Base-by-base conservation (phyloP, 2,797 vertebrate species). In the Cirrhinus mrigala region DNA sequence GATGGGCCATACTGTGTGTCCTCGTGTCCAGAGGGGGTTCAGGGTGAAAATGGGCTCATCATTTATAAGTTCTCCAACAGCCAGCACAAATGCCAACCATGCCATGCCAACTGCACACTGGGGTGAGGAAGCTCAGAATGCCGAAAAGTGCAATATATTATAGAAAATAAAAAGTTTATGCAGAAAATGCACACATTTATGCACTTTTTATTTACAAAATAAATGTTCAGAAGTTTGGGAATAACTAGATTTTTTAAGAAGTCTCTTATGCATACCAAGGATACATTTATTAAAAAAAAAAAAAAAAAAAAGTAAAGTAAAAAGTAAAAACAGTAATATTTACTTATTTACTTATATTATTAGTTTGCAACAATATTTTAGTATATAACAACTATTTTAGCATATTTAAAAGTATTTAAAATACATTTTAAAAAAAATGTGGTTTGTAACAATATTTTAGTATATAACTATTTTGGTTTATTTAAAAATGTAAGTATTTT, bases 1-100 rank as follows among this genome's bases (percentile, higher is more conserved):
- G 98, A 99, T 1, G 98, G 98, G 0, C 97, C 97, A 1, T 96
- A 98, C 91, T 99, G 98, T 76, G 97, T 99, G 73, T 94, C 94
- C 79, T 93, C 90, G 1, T 99, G 98, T 90, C 98, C 98, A 6
- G 90, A 95, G 2, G 97, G 97, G 0, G 92, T 99, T 87, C 94
- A 97, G 91, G 97, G 96, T 33, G 96, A 95, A 86, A 96, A 96
- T 20, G 97, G 96, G 0, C 80, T 86, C 33, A 92, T 96, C 84
- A 97, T 99, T 93, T 98, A 96, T 91, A 99, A 99, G 90, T 99
- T 95, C 90, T 90, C 96, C 6, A 96, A 97, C 87, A 83, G 87
- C 74, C 84, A 91, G 81, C 92, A 91, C 68, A 94, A 93, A 89
- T 99, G 98, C 89, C 92, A 96, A 87, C 93, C 95, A 2, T 99